These are phyloP conservation scores for Protophormia terraenovae DNA, from an alignment of 2,888 invertebrate genomes.

Conservation along the genomic window DNA sequence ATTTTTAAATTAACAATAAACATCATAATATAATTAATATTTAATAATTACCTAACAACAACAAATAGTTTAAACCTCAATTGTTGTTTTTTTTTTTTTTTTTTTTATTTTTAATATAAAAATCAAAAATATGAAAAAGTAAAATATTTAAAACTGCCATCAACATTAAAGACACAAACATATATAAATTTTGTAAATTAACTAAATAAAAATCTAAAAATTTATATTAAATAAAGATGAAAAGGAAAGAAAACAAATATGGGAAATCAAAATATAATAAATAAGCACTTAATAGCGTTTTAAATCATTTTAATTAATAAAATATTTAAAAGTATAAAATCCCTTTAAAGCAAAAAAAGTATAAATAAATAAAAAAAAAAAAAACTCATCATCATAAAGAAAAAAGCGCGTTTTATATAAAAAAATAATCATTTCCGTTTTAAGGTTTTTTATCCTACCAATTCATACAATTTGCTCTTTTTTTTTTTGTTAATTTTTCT, in stretches of 20 bases:
- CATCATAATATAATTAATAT: conserved; percentile 63
- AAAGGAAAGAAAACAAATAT: conserved; percentile 26
- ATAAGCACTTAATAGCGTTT: conserved; percentile 37
- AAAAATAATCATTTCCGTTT: not conserved
- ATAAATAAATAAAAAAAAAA: not conserved
- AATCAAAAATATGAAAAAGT: not conserved
- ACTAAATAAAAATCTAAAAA: conserved; percentile 28
- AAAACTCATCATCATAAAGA: not conserved
- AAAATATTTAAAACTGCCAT: conserved; percentile 39
- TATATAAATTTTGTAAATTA: conserved; percentile 45
- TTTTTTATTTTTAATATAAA: not conserved
- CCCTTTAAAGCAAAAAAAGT: no score
- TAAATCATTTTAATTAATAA: conserved; percentile 42
- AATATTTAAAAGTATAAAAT: conserved; percentile 6
- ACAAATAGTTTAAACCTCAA: conserved; percentile 23
- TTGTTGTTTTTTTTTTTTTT: not conserved
- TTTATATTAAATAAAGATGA: conserved; percentile 37
- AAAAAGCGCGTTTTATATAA: conserved; percentile 30
- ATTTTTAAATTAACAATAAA: conserved; percentile 59
- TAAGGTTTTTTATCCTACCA: not conserved
- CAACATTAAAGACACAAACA: conserved; percentile 28
- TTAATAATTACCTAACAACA: conserved; percentile 38
- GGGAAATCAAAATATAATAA: conserved; percentile 54
- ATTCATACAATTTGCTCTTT: not conserved
- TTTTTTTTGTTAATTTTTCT: not conserved